A percentile compares a stretch with the other conserved stretches of the same genome.
Conservation (phyloP, 2,113 vertebrate genomes). For the Proterorhinus semilunaris region DNA sequence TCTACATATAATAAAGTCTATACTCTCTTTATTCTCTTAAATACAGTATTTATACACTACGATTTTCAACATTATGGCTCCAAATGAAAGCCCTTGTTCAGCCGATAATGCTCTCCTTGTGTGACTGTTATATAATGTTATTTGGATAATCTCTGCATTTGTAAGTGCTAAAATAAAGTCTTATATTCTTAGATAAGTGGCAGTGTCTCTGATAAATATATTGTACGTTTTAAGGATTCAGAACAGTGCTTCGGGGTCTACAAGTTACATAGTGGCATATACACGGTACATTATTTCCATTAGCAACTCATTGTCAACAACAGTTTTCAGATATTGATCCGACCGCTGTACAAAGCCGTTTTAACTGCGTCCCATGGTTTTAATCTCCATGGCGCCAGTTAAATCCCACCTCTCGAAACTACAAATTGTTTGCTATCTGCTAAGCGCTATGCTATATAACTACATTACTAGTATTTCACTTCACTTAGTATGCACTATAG, state of each 20-base stretch:
- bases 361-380: neutral
- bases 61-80: neutral
- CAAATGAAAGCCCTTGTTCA: neutral
- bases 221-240: neutral
- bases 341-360: neutral
- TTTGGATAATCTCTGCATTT: conserved; percentile 36
- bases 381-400: neutral
- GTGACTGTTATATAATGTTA: conserved; percentile 45
- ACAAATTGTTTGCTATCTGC: neutral
- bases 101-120: conserved; percentile 1
- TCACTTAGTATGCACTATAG: neutral
- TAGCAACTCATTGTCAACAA: neutral
- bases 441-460: neutral
- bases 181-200: conserved; percentile 13
- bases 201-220: neutral
- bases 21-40: neutral
- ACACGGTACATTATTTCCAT: neutral
- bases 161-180: neutral
- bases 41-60: neutral
- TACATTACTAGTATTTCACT: neutral
- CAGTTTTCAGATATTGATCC: neutral
- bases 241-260: conserved; percentile 1
- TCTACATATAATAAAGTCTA: neutral
- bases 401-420: neutral
- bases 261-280: neutral